Evolutionary conservation across 2,888 invertebrate genomes (phyloP).

Genomic region (Drosophila gaucha): DNA sequence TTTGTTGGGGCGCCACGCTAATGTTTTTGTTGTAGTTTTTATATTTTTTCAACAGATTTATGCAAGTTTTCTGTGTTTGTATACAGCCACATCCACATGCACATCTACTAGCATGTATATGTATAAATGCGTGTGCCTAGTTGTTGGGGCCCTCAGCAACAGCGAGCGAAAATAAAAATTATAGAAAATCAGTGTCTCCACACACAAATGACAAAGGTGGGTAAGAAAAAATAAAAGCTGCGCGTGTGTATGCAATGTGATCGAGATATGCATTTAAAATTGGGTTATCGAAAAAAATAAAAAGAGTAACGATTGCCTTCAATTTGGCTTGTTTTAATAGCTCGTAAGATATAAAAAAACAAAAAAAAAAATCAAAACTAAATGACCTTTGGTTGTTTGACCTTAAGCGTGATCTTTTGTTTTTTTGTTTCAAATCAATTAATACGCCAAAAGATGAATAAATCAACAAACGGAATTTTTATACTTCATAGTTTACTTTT

Average conservation of each 20-base stretch:
- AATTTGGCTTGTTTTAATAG: not conserved
- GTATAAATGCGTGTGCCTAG: conserved; percentile 15
- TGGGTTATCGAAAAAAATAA: conserved; percentile 27
- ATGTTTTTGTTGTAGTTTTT: conserved; percentile 53
- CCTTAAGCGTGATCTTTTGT: conserved; percentile 45
- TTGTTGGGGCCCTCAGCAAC: conserved; percentile 62
- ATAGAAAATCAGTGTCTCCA: conserved; percentile 54
- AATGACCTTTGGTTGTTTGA: conserved; percentile 23
- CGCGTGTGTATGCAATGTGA: conserved; percentile 14
- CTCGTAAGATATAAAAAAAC: conserved; percentile 5
- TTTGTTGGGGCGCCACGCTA: conserved; percentile 60
- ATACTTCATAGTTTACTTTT: not conserved
- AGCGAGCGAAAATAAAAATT: conserved; percentile 55
- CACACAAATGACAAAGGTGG: conserved; percentile 37
- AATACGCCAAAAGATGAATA: not conserved
- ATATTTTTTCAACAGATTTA: conserved; percentile 63
- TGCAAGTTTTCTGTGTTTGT: conserved; percentile 57
- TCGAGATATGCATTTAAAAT: conserved; percentile 38
- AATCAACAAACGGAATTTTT: conserved; percentile 2
- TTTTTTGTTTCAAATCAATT: not conserved
- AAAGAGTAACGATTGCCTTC: conserved; percentile 1
- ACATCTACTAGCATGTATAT: conserved; percentile 1
- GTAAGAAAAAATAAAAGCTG: conserved; percentile 21
- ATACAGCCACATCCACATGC: conserved; percentile 11
- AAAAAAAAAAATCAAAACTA: conserved; percentile 5